A percentile compares a stretch with the other conserved stretches of the same genome.
Conservation (phyloP, 2,888 invertebrate species). For the Napeogenes inachia region DNA sequence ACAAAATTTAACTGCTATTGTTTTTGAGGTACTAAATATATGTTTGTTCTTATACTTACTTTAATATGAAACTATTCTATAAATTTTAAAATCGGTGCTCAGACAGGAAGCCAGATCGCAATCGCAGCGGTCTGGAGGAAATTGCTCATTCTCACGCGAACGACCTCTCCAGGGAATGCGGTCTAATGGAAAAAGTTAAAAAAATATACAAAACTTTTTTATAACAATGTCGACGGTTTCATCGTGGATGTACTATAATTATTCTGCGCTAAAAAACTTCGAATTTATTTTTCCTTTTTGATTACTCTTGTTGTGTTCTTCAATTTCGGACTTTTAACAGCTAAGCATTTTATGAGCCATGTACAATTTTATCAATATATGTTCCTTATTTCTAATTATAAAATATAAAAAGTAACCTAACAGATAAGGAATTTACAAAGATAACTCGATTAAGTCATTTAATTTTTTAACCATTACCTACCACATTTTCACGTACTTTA, state of each 20-base stretch:
- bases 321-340: not conserved
- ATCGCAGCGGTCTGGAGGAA: slow-evolving; percentile 72
- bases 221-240: slow-evolving; percentile 54
- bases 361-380: no score
- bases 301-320: not conserved
- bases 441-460: no score
- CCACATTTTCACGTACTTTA: no score
- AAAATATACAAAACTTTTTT: slow-evolving; percentile 68
- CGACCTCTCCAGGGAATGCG: slow-evolving; percentile 60
- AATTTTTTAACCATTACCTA: no score
- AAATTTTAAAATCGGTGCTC: slow-evolving; percentile 74
- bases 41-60: slow-evolving; percentile 65
- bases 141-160: slow-evolving; percentile 77
- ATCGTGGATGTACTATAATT: slow-evolving; percentile 29
- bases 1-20: not conserved
- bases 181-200: slow-evolving; percentile 74
- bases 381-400: no score
- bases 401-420: no score
- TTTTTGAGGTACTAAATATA: slow-evolving; percentile 18
- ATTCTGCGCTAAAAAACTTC: slow-evolving; percentile 22
- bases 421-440: no score
- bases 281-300: not conserved
- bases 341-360: no score
- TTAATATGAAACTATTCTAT: slow-evolving; percentile 69
- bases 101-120: slow-evolving; percentile 76